Evolutionary conservation across 2,113 vertebrate genomes (phyloP), one percentile per base, ranked within the genome.

Genomic region (Prolemur simus): DNA sequence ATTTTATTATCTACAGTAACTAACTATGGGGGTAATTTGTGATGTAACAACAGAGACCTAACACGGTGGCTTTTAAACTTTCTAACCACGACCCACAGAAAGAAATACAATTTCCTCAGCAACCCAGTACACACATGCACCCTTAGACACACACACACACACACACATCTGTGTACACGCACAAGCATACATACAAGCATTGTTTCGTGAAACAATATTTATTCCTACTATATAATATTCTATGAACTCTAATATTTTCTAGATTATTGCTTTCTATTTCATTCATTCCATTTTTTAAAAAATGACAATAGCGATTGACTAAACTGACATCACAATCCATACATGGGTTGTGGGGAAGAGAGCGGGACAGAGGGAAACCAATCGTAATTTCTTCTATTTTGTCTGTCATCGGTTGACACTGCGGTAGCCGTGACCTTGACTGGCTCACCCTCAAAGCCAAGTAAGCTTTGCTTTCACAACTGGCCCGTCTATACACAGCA

Each of bases 91-190:
- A 77, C 2, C n/a, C 37, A 63, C 39, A 74, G 13, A 45, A 74
- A 77, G 47, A 39, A 94, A 49, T n/a, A 45, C 37, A 63, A 23
- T 74, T 74, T 45, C 14, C 17, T 64, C 42, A 34, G 39, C 58
- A 83, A 21, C 13, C 56, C 49, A 37, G 25, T 25, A 23, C 32
- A 85, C 58, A 25, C 13, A 25, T 7, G 10, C 29, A 39, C 8
- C 52, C 8, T 29, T 45, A 63, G 1, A 17, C 8, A 42, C 1
- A 0, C 45, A 47, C 3, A 29, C n/a, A 10, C 47, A 78, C 17
- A 23, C 11, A 42, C 1, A 0, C 42, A 32, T 0, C 27, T 0
- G 11, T 63, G 60, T 11, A 63, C 23, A 63, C 5, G 25, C 60
- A 29, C 11, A 63, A 12, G 9, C 58, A 60, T 11, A 25, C 10